Conservation (phyloP, 2,113 vertebrate species). For the Lamprotornis superbus region DNA sequence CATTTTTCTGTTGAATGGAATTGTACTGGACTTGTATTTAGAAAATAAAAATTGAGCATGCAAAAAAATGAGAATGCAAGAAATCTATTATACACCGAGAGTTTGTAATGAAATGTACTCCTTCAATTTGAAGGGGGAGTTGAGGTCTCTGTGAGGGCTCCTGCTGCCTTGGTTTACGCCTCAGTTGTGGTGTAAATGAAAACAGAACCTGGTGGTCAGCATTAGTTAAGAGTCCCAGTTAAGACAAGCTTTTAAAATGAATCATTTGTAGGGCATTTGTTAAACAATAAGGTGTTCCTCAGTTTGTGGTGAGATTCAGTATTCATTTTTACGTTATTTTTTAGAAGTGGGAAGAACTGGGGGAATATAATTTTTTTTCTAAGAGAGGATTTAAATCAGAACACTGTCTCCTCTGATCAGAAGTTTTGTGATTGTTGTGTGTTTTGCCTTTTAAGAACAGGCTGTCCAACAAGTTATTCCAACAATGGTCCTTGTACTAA, state of each 20-base stretch:
- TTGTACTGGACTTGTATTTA: neutral
- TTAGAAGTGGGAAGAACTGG: neutral
- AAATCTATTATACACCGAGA: neutral
- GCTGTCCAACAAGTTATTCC: neutral
- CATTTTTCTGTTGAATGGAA: neutral
- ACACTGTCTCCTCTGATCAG: neutral
- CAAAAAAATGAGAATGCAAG: neutral
- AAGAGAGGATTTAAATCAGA: neutral
- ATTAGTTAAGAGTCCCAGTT: neutral
- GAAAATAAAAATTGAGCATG: neutral
- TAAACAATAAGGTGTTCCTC: neutral
- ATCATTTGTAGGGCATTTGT: neutral
- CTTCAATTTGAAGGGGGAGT: neutral
- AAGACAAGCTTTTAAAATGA: neutral
- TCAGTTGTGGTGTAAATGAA: conserved; percentile 21
- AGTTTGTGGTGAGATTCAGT: neutral
- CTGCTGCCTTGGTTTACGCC: neutral
- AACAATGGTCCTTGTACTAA: neutral
- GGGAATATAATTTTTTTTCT: neutral
- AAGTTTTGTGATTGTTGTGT: neutral
- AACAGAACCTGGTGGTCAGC: conserved; percentile 1
- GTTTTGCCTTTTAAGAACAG: neutral
- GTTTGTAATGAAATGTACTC: neutral
- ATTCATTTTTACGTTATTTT: neutral
- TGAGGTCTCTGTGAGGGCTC: neutral